Evolutionary conservation across 2,113 vertebrate genomes (phyloP).

Genomic region (Oreocharis arfaki): DNA sequence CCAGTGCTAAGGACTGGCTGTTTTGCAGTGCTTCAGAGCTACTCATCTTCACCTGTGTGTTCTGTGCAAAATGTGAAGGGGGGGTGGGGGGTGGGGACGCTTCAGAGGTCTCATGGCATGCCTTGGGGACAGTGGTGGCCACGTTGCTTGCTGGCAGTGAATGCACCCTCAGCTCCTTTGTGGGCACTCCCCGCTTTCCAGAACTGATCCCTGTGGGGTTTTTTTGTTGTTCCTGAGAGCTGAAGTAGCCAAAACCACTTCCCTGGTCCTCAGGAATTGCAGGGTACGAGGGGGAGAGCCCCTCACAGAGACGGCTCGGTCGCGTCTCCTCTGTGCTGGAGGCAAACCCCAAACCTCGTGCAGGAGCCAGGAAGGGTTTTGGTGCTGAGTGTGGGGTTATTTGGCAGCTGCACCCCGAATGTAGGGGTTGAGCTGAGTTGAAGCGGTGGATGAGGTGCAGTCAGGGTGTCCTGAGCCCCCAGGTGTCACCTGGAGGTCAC

Average conservation of each 20-base stretch:
- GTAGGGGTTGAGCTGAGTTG: background rate
- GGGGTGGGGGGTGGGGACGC: background rate
- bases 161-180: background rate
- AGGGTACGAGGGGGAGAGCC: background rate
- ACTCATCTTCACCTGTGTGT: background rate
- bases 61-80: background rate
- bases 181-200: background rate
- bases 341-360: background rate
- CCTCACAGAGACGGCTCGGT: background rate
- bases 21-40: background rate
- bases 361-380: background rate
- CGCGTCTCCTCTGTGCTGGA: background rate
- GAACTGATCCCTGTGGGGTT: rapidly evolving
- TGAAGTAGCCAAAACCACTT: background rate
- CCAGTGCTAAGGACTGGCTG: background rate
- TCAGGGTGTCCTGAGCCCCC: background rate
- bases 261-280: background rate
- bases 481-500: background rate
- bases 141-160: background rate
- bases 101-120: background rate
- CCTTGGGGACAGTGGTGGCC: background rate
- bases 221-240: background rate
- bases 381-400: background rate
- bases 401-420: background rate
- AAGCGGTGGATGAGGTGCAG: background rate